These are phyloP conservation scores for Pundamilia nyererei DNA, from an alignment of 2,113 vertebrate species.

Conservation along the genomic window DNA sequence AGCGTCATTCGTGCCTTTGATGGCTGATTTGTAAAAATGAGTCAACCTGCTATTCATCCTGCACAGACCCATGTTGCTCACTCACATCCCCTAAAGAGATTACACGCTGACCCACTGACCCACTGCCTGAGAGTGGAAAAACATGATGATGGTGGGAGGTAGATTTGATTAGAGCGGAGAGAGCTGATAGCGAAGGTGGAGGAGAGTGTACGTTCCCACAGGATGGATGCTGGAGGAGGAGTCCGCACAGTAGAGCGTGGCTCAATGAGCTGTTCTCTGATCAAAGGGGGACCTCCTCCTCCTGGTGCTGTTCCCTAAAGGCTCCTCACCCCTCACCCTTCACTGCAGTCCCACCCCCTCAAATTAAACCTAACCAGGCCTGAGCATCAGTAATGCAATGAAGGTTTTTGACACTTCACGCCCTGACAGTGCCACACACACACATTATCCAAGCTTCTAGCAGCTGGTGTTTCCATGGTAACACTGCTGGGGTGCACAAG, in stretches of 20 bases:
- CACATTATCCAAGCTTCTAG: not conserved
- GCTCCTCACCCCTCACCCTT: not conserved
- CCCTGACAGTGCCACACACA: not conserved
- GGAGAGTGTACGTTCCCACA: not conserved
- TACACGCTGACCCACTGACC: conserved; percentile 43
- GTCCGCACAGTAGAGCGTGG: not conserved
- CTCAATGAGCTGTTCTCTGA: conserved; percentile 9
- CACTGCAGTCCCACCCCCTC: not conserved
- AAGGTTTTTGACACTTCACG: conserved; percentile 22
- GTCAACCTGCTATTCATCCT: conserved; percentile 10
- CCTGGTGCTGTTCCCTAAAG: not conserved
- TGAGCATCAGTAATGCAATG: not conserved
- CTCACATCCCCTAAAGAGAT: conserved; percentile 33
- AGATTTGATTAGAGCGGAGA: conserved; percentile 26
- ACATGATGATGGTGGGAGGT: not conserved
- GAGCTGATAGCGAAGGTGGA: not conserved
- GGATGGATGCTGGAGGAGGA: not conserved
- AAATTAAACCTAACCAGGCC: not conserved
- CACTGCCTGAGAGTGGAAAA: not conserved
- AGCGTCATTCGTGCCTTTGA: not conserved
- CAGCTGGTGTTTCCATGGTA: conserved; percentile 62
- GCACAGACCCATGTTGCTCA: not conserved
- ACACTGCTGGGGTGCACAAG: not conserved
- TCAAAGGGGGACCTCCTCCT: conserved; percentile 15
- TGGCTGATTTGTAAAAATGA: not conserved